Base-by-base conservation (phyloP, 2,797 vertebrate genomes). In the Prunella strophiata region DNA sequence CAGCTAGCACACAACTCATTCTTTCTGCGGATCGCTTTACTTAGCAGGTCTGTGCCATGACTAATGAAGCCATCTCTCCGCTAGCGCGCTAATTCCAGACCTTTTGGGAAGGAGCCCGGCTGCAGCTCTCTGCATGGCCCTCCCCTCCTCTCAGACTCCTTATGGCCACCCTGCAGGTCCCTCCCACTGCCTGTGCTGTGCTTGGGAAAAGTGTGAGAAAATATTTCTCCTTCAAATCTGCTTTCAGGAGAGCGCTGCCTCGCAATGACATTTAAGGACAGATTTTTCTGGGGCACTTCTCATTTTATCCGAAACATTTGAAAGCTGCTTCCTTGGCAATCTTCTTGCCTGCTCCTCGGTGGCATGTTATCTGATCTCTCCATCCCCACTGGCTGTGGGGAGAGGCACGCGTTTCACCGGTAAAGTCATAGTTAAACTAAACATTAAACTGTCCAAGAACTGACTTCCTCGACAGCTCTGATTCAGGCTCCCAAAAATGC, bases 401-500 rank as follows among this genome's bases (percentile, higher is more conserved):
- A 89, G 72, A 94, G 76, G 91, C 91, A 91, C 70, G 66, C 50
- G 72, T 50, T 85, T 94, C 92, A 65, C 82, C 52, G n/a, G 97
- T 81, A 95, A 95, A 94, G 88, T 92, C 96, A 91, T 16, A 34
- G 88, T 97, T 98, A 97, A 97, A 96, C 75, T 92, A 96, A 97
- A 97, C 89, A 96, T 91, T 96, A 96, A 98, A 98, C 97, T 98
- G 96, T 97, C 97, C 93, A 95, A 98, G 97, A 98, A 98, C 97
- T 98, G 97, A 98, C 98, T 99, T 99, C 98, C 98, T 99, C 97
- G 91, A 98, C 97, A 97, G 97, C 96, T 98, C 98, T 99, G 99
- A 99, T 98, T 99, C 98, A 99, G 98, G 97, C 98, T 98, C 97
- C 96, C 96, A 98, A 98, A 99, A 99, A 99, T 99, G 98, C 98